phyloP scores from a whole-genome alignment of 2,113 vertebrate species.

The Hippocampus zosterae region DNA sequence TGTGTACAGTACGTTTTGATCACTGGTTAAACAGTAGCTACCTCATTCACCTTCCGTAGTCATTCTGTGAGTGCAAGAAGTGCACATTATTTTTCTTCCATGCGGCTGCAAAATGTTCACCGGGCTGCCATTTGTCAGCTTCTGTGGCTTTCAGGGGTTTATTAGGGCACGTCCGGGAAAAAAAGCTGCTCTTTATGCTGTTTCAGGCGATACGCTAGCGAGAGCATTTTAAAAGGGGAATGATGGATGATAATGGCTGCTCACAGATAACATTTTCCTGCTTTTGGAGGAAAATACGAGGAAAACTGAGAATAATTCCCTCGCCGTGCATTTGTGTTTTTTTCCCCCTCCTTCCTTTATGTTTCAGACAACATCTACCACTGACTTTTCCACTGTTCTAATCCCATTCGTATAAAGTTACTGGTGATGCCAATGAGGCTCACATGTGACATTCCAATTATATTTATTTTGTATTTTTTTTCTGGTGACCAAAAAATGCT shows the following conservation, averaged over 20 bases:
- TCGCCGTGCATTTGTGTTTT: not conserved
- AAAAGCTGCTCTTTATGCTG: constrained; percentile 24
- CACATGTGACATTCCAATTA: not conserved
- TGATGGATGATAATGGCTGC: constrained; percentile 9
- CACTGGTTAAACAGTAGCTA: constrained; percentile 27
- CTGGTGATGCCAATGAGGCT: not conserved
- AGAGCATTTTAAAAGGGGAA: constrained; percentile 23
- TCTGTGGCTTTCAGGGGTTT: constrained; percentile 26
- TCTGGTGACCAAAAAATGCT: not conserved
- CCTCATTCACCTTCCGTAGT: constrained; percentile 22
- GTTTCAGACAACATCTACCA: not conserved
- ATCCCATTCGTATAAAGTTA: not conserved
- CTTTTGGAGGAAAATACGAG: not conserved
- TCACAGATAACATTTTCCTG: constrained; percentile 12
- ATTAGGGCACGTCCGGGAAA: constrained; percentile 22
- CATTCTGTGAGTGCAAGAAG: constrained; percentile 19
- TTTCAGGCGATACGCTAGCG: constrained; percentile 17
- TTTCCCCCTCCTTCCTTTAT: not conserved
- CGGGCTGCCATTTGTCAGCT: constrained; percentile 32
- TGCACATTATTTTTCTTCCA: constrained; percentile 21
- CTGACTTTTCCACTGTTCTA: not conserved
- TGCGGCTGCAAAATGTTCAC: constrained; percentile 20
- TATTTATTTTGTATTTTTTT: not conserved
- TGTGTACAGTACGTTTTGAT: constrained; percentile 18
- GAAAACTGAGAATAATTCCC: not conserved